Base-by-base conservation (phyloP, 2,113 vertebrate species). In the Salvelinus alpinus region DNA sequence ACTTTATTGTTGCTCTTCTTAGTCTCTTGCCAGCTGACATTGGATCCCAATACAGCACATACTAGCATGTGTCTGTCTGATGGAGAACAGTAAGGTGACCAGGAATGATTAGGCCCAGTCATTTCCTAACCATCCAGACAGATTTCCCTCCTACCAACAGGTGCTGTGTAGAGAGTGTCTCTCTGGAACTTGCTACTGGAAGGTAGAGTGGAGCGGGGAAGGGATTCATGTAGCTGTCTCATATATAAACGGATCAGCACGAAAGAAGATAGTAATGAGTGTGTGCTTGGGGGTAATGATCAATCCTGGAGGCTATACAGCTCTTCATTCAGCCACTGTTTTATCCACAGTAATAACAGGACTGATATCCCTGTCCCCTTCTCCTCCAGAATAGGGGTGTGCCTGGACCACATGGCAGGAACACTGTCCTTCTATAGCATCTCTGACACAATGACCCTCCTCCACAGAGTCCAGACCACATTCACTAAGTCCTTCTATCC, bases 401-500 rank as follows among this genome's bases (percentile, higher is more conserved):
- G 91, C 54, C 74, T 95, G 86, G 88, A 96, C 66, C 84, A 92
- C 27, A 9, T 12, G 64, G 79, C 74, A 0, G 93, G 94, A 22
- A 70, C 66, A 7, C 89, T 97, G 60, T 86, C 86, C 66, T 97
- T 97, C 87, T 96, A 93, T 0, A 92, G 94, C 24, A 73, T 96
- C 0, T 92, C 92, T 24, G 27, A 51, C 0, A 81, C 88, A 3
- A 31, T 77, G 9, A 82, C 20, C 0, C 86, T 78, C 71, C 73
- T 91, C 62, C 80, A 89, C 76, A 72, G 82, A 77, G 20, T 80
- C 29, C 72, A 85, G 51, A 81, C 78, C 75, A 78, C 12, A 3
- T 90, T 92, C 71, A 87, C 69, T 3, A 47, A 91, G 70, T 72
- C 83, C 74, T 34, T 86, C 88, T 88, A 77, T 64, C 82, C 87